Evolutionary conservation across 2,113 vertebrate genomes (phyloP), one percentile per base, ranked within the genome.

Genomic region (Dasyprocta punctata): DNA sequence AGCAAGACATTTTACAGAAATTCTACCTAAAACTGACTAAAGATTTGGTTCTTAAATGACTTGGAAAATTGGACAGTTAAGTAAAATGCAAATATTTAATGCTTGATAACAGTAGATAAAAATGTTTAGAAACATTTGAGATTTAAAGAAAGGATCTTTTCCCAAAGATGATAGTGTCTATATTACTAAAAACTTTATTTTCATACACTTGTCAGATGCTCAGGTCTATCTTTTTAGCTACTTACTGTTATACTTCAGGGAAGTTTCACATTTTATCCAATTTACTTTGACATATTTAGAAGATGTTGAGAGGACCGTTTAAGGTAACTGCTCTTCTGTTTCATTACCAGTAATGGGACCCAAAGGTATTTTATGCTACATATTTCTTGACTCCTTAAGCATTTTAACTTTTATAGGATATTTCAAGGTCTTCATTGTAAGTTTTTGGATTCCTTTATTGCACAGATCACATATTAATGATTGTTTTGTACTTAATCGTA

Each of bases 231-330:
- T 33, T 84, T 96, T 93, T 47, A n/a, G 77, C 36, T 93, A 58
- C 44, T 80, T 56, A 86, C 28, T 93, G 10, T 38, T 80, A 9
- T 73, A 73, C 26, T 90, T 88, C 38, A 78, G 41, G 71, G 33
- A 61, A 67, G 41, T 84, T 83, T 63, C n/a, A 44, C 5, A 44
- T 85, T 88, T 80, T 56, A 91, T 89, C 41, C 28, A 52, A 5
- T 87, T 60, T 78, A 80, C 47, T 84, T 85, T 91, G 77, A 89
- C 54, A 90, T 69, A 86, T 85, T 83, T n/a, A 86, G 44, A 60
- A n/a, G 4, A 58, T 52, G 20, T 54, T 41, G 13, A 69, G 58
- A 91, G 65, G 36, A 87, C 36, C 60, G 56, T 69, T 14, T 14
- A 60, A 69, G 33, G 58, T 30, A 41, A 0, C 65, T 41, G 38